A percentile compares a stretch with the other conserved stretches of the same genome.
Conservation (phyloP, 1,140 invertebrate genomes). For the Hesperophylax magnus region DNA sequence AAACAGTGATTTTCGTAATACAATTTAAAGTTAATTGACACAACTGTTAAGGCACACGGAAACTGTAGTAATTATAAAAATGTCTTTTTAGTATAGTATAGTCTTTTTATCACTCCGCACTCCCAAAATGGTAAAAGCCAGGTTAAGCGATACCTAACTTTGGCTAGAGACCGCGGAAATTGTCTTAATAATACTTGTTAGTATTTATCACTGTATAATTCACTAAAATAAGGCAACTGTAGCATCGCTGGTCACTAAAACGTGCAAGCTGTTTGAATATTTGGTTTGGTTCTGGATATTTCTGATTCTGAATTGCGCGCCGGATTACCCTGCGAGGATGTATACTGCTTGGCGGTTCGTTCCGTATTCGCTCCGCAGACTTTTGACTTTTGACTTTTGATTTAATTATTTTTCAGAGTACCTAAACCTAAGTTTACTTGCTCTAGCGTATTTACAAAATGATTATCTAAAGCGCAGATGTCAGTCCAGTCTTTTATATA, state of each 20-base stretch:
- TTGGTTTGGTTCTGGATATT: background rate
- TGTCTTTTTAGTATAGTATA: slow-evolving; percentile 61
- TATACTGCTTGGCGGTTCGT: slow-evolving; percentile 2
- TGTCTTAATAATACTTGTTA: slow-evolving; percentile 1
- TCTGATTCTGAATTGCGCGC: slow-evolving; percentile 32
- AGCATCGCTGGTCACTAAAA: background rate
- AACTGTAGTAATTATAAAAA: slow-evolving; percentile 64
- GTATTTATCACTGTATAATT: slow-evolving; percentile 12
- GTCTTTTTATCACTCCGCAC: slow-evolving; percentile 56
- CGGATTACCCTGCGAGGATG: slow-evolving; percentile 25
- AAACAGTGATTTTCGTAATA: background rate
- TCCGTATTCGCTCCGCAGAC: slow-evolving; percentile 8
- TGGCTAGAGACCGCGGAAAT: background rate
- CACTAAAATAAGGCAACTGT: background rate
- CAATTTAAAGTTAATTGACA: background rate
- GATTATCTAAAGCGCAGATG: too few species aligned
- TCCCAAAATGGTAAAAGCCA: slow-evolving; percentile 63
- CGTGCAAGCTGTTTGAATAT: background rate
- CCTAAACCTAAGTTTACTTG: too few species aligned
- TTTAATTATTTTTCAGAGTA: too few species aligned
- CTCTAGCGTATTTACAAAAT: too few species aligned
- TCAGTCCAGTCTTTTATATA: slow-evolving; percentile 32
- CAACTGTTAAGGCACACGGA: slow-evolving; percentile 63
- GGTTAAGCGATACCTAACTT: slow-evolving; percentile 58
- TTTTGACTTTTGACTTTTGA: too few species aligned